Evolutionary conservation across 2,888 invertebrate genomes (phyloP).

Genomic region (Pyrgus malvae): DNA sequence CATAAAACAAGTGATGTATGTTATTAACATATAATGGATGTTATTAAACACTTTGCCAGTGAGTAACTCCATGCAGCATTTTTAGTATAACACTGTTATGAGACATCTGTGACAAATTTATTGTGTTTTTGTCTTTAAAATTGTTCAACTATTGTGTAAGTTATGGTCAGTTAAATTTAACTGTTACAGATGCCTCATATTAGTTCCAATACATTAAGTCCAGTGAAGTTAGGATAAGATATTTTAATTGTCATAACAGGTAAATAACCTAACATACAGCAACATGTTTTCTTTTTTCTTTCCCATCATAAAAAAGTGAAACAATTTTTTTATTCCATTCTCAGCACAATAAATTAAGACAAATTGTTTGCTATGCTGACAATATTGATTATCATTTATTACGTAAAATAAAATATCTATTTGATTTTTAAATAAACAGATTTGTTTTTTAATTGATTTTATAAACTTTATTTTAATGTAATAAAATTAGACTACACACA

Average conservation of each 20-base stretch:
- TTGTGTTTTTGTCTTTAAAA: slow-evolving; percentile 2
- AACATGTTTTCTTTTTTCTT: no score
- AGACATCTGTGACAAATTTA: slow-evolving; percentile 8
- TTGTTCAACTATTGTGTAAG: not conserved
- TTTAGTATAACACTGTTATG: slow-evolving; percentile 18
- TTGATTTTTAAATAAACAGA: no score
- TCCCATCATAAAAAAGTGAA: no score
- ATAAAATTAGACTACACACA: no score
- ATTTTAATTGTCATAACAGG: slow-evolving; percentile 2
- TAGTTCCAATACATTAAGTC: slow-evolving; percentile 33
- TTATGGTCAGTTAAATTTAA: not conserved
- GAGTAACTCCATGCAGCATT: slow-evolving; percentile 26
- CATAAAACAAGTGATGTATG: slow-evolving; percentile 20
- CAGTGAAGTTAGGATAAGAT: slow-evolving; percentile 2
- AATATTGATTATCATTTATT: no score
- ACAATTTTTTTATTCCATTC: no score
- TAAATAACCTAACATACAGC: not conserved
- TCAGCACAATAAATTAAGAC: no score
- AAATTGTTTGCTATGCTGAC: no score
- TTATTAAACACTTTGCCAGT: slow-evolving; percentile 26
- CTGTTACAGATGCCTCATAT: slow-evolving; percentile 32
- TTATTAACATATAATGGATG: slow-evolving; percentile 47
- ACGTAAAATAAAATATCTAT: no score
- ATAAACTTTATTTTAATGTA: no score
- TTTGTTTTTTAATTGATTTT: no score